Evolutionary conservation across 2,797 vertebrate genomes (phyloP).

Genomic region (Discoglossus pictus): DNA sequence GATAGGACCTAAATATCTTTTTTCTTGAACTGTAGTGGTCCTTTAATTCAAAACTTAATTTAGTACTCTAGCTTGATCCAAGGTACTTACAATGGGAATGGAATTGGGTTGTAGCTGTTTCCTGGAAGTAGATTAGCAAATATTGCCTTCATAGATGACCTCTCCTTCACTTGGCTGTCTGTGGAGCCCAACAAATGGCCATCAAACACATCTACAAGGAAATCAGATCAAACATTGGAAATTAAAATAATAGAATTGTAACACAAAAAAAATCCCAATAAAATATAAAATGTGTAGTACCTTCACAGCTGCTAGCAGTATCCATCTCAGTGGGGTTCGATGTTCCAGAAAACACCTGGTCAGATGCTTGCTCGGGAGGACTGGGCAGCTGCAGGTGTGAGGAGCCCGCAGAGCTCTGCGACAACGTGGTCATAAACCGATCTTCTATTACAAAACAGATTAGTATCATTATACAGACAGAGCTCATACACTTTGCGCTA

Average conservation of each 20-base stretch:
- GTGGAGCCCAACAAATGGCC: conserved; percentile 88
- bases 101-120: conserved; percentile 93
- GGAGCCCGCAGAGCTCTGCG: conserved; percentile 76
- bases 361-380: conserved; percentile 77
- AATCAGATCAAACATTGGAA: background rate
- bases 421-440: conserved; percentile 83
- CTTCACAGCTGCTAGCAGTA: conserved; percentile 84
- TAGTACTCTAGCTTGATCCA: background rate
- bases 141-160: conserved; percentile 98
- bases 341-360: conserved; percentile 66
- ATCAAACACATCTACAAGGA: conserved; percentile 89
- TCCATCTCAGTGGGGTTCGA: conserved; percentile 75
- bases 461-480: background rate
- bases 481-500: too few relatives aligned
- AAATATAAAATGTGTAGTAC: conserved; percentile 63
- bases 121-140: conserved; percentile 95
- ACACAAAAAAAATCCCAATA: too few relatives aligned
- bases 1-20: too few relatives aligned
- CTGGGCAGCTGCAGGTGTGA: conserved; percentile 81
- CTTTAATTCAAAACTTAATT: too few relatives aligned
- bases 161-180: conserved; percentile 97
- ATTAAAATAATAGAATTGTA: background rate
- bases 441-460: conserved; percentile 76
- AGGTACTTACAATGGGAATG: conserved; percentile 91
- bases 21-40: too few relatives aligned